phyloP scores from a whole-genome alignment of 2,888 invertebrate genomes.

The Lasioglossum lativentre region DNA sequence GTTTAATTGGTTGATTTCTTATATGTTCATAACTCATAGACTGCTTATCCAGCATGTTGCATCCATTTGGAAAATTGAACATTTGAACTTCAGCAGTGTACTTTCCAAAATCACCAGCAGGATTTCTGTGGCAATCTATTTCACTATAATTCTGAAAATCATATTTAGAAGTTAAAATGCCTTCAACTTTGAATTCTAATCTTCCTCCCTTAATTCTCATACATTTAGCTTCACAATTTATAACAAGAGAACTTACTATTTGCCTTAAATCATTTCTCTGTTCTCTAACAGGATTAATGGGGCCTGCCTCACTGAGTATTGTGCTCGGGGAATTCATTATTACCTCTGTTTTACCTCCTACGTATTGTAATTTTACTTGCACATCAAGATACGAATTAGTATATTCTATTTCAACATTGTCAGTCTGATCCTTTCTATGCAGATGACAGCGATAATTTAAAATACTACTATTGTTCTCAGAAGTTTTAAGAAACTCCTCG shows the following conservation, averaged over 20 bases:
- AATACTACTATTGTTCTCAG: conserved; percentile 82
- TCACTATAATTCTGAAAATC: conserved; percentile 67
- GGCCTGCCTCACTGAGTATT: conserved; percentile 1
- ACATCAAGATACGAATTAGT: conserved; percentile 85
- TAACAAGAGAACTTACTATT: conserved; percentile 28
- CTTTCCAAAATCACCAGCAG: conserved; percentile 74
- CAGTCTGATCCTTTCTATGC: conserved; percentile 59
- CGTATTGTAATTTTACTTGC: conserved; percentile 85
- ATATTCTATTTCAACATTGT: conserved; percentile 42
- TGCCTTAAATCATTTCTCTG: conserved; percentile 35
- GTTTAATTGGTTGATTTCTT: conserved; percentile 45
- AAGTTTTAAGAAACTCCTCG: conserved; percentile 82
- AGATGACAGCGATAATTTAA: conserved; percentile 83
- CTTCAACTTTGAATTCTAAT: neutral
- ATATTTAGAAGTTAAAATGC: conserved; percentile 5
- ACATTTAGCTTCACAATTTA: conserved; percentile 8
- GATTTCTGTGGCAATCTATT: conserved; percentile 75
- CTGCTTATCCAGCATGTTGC: conserved; percentile 41
- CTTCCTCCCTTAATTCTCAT: neutral
- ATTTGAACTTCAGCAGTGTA: conserved; percentile 17
- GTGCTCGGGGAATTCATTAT: conserved; percentile 14
- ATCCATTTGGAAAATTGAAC: conserved; percentile 21
- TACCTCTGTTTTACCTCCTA: conserved; percentile 71
- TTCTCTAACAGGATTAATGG: conserved; percentile 29
- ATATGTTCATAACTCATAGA: conserved; percentile 45